Conservation (phyloP, 2,888 invertebrate species). For the Agrotis puta region DNA sequence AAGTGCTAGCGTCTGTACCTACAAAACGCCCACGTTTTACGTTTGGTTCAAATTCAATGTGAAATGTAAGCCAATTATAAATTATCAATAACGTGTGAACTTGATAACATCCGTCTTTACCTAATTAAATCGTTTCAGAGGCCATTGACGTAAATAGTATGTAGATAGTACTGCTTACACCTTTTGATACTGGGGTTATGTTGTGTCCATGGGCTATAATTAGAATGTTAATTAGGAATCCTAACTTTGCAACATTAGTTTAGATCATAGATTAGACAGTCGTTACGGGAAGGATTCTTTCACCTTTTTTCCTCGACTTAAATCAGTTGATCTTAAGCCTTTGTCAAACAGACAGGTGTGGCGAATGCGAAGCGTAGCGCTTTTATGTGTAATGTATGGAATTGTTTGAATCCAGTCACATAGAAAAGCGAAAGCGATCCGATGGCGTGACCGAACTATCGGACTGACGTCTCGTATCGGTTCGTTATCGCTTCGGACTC, state of each 20-base stretch:
- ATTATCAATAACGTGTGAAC: conserved; percentile 44
- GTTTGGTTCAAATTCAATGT: conserved; percentile 31
- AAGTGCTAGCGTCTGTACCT: neutral
- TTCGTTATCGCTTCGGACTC: too few species aligned
- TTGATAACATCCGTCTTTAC: conserved; percentile 62
- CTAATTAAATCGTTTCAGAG: conserved; percentile 66
- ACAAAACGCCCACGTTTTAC: conserved; percentile 32
- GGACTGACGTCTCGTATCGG: too few species aligned
- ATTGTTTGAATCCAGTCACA: too few species aligned
- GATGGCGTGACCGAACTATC: too few species aligned
- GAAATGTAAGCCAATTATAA: conserved; percentile 46
- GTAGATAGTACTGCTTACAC: conserved; percentile 32
- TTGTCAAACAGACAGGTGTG: too few species aligned
- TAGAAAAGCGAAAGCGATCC: too few species aligned
- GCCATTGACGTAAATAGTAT: conserved; percentile 76
- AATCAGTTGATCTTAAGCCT: too few species aligned
- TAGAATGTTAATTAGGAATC: conserved; percentile 16
- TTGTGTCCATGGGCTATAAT: conserved; percentile 36
- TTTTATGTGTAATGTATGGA: too few species aligned
- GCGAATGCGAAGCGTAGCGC: too few species aligned
- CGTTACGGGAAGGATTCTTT: neutral
- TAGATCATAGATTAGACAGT: neutral
- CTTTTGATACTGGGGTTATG: conserved; percentile 43
- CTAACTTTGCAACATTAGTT: neutral
- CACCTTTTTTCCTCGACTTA: too few species aligned